Evolutionary conservation across 30 jellyfish, hydroid and myxozoan genomes (phyloP), one percentile per base, ranked within the genome.

Genomic region (Aurelia sp.): DNA sequence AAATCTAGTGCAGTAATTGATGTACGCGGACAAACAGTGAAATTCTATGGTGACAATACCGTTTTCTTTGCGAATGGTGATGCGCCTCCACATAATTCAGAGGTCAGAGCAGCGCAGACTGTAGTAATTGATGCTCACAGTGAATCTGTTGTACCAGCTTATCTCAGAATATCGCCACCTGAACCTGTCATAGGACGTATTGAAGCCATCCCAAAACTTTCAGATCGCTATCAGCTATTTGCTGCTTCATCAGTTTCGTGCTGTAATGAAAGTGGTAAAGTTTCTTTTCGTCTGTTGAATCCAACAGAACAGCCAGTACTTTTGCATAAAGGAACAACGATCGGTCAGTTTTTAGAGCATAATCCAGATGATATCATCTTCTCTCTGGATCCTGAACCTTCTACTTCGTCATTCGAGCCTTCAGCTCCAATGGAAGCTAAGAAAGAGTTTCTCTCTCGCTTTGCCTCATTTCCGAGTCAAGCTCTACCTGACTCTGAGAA

Each of bases 401-500:
- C 55, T 10, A 1, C 6, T 44, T 44, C 55, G 0, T 44, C 55
- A 6, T 0, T 44, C 55, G 55, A 44, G 13, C 15, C 55, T 6
- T 10, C 55, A 0, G 13, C 55, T 7, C 55, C 9, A 1, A 10
- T 5, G 11, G 11, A 40, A 40, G 13, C 55, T 8, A 8, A 44
- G 15, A 1, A 6, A 44, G 10, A 8, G 13, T 59, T 18, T 31
- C 13, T 33, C 58, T 58, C n/a, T 27, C 33, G 33, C 33, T 27
- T 27, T 27, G 33, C 33, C 33, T 27, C 33, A 27, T 27, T 27
- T 27, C 33, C 33, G 33, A 22, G 40, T n/a, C 78, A 57, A 13
- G 18, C 82, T 13, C 52, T 71, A 13, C 15, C 82, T 1, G 9
- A 30, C 19, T 62, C 68, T 21, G 69, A 71, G 37, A 71, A 71